Base-by-base conservation (phyloP, 92 coral and sea anemone genomes). In the Palythoa heliodiscus region DNA sequence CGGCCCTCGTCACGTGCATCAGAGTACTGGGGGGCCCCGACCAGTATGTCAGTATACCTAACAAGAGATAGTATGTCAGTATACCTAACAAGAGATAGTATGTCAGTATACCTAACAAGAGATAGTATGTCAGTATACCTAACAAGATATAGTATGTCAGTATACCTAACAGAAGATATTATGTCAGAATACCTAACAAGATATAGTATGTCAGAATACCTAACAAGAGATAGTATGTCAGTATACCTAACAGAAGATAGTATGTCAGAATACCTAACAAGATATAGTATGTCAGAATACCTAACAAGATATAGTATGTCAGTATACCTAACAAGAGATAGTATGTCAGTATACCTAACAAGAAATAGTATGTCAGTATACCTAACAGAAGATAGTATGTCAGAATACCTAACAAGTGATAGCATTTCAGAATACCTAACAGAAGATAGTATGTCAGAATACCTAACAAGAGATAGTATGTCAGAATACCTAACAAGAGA, bases 161-260 rank as follows among this genome's bases (percentile, higher is more conserved):
- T n/a, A n/a, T n/a, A n/a, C n/a, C n/a, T n/a, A n/a, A n/a, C n/a
- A n/a, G n/a, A n/a, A n/a, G n/a, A n/a, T n/a, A n/a, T n/a, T n/a
- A n/a, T n/a, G n/a, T n/a, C n/a, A n/a, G n/a, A n/a, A n/a, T n/a
- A n/a, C n/a, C n/a, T n/a, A n/a, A n/a, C n/a, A n/a, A n/a, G n/a
- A n/a, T n/a, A n/a, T n/a, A 95, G 71, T 52, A 95, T 82, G 78
- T 95, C 98, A 89, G 98, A 78, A 72, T 87, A 93, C 24, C 98
- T 95, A 7, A 67, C 35, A n/a, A 67, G 14, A 67, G 3, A 67
- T 0, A 22, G 37, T 7, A 24, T n/a, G n/a, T n/a, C n/a, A n/a
- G n/a, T n/a, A n/a, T n/a, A n/a, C n/a, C n/a, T n/a, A n/a, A n/a
- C n/a, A n/a, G 7, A 7, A 43, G 48, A 43, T 7, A 43, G 71